Conservation (phyloP, 2,113 vertebrate genomes). For the Prunella fulvescens region DNA sequence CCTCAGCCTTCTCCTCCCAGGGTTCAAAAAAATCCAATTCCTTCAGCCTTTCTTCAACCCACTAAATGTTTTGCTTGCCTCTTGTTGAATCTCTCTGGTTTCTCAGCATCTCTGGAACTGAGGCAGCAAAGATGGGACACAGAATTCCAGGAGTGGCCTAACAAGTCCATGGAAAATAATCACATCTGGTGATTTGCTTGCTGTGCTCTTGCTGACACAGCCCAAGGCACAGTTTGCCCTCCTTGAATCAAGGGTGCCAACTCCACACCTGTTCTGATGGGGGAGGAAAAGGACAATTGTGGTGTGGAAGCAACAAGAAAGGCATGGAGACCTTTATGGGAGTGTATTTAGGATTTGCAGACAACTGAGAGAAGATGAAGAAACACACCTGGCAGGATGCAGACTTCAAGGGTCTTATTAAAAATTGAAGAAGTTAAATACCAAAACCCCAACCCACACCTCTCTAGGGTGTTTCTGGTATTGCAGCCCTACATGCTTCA, state of each 20-base stretch:
- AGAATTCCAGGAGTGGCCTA: neutral
- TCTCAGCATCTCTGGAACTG: neutral
- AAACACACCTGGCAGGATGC: neutral
- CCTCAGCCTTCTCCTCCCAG: neutral
- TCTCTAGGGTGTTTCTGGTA: neutral
- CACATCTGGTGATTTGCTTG: neutral
- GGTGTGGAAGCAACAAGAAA: neutral
- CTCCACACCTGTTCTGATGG: neutral
- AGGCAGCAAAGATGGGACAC: neutral
- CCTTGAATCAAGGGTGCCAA: neutral
- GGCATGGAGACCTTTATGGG: neutral
- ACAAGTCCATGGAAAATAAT: neutral
- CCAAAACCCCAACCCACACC: neutral
- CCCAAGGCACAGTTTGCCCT: neutral
- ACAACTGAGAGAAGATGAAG: neutral
- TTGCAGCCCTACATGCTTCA: neutral
- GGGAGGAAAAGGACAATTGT: neutral
- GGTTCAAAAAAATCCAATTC: neutral
- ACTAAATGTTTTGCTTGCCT: neutral
- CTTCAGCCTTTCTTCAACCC: neutral
- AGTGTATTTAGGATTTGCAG: neutral
- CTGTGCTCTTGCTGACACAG: accelerated
- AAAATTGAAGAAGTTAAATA: neutral
- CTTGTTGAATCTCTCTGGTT: neutral
- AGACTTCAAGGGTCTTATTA: neutral